These are phyloP conservation scores for Cerceris ruficornis DNA, from an alignment of 2,888 invertebrate species.

Conservation along the genomic window DNA sequence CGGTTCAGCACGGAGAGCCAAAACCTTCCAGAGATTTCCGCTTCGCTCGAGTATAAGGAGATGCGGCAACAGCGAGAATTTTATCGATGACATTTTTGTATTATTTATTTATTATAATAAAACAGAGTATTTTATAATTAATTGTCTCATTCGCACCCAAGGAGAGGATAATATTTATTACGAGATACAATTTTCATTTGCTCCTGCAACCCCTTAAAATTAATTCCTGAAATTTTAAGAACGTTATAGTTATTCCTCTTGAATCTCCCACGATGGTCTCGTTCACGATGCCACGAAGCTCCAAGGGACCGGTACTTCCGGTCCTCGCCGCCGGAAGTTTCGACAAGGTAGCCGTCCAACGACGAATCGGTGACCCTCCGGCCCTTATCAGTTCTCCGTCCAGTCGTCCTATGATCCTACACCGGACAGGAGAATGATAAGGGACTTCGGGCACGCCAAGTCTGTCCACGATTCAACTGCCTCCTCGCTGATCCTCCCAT, in stretches of 20 bases:
- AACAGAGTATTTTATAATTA: constrained; percentile 30
- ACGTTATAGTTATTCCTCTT: no score
- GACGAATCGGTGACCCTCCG: constrained; percentile 86
- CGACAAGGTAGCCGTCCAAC: constrained; percentile 58
- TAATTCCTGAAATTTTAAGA: no score
- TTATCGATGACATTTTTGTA: constrained; percentile 13
- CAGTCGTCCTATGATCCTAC: constrained; percentile 89
- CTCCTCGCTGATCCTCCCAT: neutral
- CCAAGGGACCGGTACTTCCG: neutral
- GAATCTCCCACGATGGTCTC: no score
- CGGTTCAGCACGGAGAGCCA: neutral
- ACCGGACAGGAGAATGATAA: constrained; percentile 98
- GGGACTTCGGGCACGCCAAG: constrained; percentile 84
- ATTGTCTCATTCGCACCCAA: neutral
- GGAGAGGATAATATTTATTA: neutral
- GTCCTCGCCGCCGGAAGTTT: neutral
- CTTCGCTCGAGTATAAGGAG: neutral
- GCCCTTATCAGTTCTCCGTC: constrained; percentile 99
- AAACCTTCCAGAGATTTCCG: neutral
- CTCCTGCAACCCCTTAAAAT: no score
- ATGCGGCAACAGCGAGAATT: neutral
- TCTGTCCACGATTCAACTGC: neutral
- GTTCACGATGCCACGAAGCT: neutral
- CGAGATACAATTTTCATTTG: neutral
- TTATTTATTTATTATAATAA: constrained; percentile 48